Conservation (phyloP, 2,113 vertebrate genomes). For the Upupa epops region DNA sequence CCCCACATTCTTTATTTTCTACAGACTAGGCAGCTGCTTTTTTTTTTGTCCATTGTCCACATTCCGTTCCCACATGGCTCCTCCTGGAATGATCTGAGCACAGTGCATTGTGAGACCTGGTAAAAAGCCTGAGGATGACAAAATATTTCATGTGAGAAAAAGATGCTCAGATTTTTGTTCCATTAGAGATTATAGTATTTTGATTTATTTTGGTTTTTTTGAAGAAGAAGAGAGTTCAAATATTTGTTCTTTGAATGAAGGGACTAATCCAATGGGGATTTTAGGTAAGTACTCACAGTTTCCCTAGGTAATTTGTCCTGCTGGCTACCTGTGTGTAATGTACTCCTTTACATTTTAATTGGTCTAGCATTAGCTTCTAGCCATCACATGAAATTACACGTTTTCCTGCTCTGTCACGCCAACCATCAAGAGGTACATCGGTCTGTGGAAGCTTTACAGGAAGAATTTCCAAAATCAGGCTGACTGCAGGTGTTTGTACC, state of each 20-base stretch:
- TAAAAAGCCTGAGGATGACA: not conserved
- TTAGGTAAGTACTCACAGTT: not conserved
- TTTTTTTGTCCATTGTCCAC: not conserved
- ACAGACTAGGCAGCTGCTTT: not conserved
- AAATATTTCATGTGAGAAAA: not conserved
- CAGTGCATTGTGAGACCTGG: fast-evolving
- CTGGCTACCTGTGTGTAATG: not conserved
- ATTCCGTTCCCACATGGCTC: not conserved
- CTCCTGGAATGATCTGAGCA: not conserved
- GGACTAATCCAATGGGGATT: not conserved
- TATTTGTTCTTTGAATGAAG: not conserved
- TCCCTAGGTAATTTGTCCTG: not conserved
- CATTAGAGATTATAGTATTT: not conserved
- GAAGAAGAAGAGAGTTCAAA: not conserved
- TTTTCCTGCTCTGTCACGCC: not conserved
- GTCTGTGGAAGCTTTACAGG: not conserved
- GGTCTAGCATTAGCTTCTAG: not conserved
- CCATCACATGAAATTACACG: not conserved
- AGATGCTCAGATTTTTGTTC: not conserved
- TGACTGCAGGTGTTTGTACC: not conserved
- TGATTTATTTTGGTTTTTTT: not conserved
- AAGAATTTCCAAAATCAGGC: not conserved
- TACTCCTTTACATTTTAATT: not conserved
- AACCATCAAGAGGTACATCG: not conserved
- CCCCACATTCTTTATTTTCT: not conserved